These are phyloP conservation scores for Xanthostigma xanthostigma DNA, from an alignment of 2,888 invertebrate species.

Conservation along the genomic window DNA sequence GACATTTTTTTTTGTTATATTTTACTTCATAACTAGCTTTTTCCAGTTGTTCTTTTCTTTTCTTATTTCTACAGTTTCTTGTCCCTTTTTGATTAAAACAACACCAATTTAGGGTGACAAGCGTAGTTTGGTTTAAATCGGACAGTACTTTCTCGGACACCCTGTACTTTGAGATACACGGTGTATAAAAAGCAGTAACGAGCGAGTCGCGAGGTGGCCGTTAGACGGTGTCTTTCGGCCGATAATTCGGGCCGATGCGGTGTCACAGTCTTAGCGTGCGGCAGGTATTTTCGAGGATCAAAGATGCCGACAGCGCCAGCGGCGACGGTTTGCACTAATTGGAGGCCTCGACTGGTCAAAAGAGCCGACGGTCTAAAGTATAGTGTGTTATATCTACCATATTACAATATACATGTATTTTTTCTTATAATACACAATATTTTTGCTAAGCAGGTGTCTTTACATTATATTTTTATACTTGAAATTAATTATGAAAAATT, in stretches of 20 bases:
- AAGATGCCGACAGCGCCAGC: slow-evolving; percentile 28
- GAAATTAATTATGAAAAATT: neutral
- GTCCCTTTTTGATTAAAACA: too few species aligned
- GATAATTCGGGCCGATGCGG: slow-evolving; percentile 8
- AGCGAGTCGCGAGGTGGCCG: too few species aligned
- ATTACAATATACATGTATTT: neutral
- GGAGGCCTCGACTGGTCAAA: slow-evolving; percentile 32
- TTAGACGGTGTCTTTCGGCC: neutral
- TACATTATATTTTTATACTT: neutral
- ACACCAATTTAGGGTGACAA: too few species aligned
- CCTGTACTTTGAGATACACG: too few species aligned
- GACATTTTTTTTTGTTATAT: too few species aligned
- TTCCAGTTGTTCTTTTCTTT: too few species aligned
- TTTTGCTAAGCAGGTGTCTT: slow-evolving; percentile 7
- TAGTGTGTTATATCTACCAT: slow-evolving; percentile 1
- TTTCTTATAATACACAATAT: neutral
- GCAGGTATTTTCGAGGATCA: slow-evolving; percentile 30
- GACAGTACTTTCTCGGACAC: neutral
- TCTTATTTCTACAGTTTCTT: too few species aligned
- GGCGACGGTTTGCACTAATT: slow-evolving; percentile 35
- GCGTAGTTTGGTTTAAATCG: neutral
- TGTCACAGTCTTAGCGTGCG: slow-evolving; percentile 24
- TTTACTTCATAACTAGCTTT: too few species aligned
- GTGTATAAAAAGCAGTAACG: too few species aligned
- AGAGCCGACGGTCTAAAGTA: slow-evolving; percentile 30